Conservation (phyloP, 1,140 invertebrate species). For the Harlomillsia oculata region DNA sequence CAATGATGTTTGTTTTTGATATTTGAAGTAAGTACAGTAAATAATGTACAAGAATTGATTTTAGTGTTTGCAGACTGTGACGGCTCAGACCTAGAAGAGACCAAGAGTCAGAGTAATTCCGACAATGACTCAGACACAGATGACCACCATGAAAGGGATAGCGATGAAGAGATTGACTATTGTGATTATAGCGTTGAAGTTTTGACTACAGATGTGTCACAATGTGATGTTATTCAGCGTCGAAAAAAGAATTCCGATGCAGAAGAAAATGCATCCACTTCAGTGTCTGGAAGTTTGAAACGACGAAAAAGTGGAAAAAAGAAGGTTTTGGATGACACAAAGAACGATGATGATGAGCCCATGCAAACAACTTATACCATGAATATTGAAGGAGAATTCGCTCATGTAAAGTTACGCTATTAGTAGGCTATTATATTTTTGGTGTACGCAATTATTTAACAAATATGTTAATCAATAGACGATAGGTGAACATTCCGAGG, state of each 20-base stretch:
- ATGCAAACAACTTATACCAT: constrained; percentile 11
- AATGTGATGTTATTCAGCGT: too few relatives aligned
- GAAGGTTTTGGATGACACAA: too few relatives aligned
- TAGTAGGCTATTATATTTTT: neutral
- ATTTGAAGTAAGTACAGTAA: neutral
- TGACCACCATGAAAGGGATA: constrained; percentile 38
- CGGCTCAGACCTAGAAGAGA: constrained; percentile 28
- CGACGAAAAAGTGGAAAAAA: too few relatives aligned
- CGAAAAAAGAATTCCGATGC: too few relatives aligned
- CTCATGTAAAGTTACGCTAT: constrained; percentile 8
- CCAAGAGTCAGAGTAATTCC: constrained; percentile 19
- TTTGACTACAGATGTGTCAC: too few relatives aligned
- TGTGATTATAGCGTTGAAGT: neutral
- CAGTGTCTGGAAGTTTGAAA: too few relatives aligned
- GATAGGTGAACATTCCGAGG: constrained; percentile 80
- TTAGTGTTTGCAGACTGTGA: constrained; percentile 25
- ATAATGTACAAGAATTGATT: neutral
- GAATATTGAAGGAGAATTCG: constrained; percentile 18
- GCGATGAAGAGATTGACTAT: constrained; percentile 36
- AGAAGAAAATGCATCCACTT: too few relatives aligned
- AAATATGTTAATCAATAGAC: constrained; percentile 39
- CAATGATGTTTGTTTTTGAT: neutral
- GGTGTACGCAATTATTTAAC: neutral
- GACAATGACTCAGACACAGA: constrained; percentile 32
- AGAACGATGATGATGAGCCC: too few relatives aligned